Conservation (phyloP, 2,797 vertebrate species). For the Acanthurus lineatus region DNA sequence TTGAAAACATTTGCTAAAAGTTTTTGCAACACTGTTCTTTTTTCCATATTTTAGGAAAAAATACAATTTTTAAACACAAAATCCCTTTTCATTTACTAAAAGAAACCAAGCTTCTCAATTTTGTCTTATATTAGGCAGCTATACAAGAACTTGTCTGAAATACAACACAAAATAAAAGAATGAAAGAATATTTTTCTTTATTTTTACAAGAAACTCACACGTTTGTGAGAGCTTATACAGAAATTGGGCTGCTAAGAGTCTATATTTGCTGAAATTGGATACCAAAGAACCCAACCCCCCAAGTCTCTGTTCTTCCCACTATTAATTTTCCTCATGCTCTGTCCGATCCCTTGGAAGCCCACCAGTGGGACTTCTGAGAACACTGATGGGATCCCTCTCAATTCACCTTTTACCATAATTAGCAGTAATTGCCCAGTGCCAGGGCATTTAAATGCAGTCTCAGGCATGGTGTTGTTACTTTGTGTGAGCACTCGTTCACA, state of each 20-base stretch:
- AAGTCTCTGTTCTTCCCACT: neutral
- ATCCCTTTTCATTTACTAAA: neutral
- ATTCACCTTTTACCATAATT: conserved; percentile 28
- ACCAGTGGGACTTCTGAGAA: conserved; percentile 24
- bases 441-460: neutral
- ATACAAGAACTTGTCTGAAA: neutral
- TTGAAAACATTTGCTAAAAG: neutral
- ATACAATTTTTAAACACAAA: neutral
- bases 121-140: neutral
- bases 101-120: neutral
- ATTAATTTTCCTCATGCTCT: conserved; percentile 1
- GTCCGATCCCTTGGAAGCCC: conserved; percentile 1
- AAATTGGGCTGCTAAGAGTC: neutral
- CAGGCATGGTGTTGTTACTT: neutral
- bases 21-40: too few relatives aligned
- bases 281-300: neutral
- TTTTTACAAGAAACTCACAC: neutral
- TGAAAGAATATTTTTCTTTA: neutral
- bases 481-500: neutral
- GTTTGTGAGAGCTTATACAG: neutral
- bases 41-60: neutral
- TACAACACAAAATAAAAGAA: neutral
- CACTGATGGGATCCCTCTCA: conserved; percentile 26
- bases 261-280: conserved; percentile 46
- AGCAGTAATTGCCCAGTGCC: neutral